Evolutionary conservation across 1,140 invertebrate species (phyloP).

Genomic region (Drosophila guanche): DNA sequence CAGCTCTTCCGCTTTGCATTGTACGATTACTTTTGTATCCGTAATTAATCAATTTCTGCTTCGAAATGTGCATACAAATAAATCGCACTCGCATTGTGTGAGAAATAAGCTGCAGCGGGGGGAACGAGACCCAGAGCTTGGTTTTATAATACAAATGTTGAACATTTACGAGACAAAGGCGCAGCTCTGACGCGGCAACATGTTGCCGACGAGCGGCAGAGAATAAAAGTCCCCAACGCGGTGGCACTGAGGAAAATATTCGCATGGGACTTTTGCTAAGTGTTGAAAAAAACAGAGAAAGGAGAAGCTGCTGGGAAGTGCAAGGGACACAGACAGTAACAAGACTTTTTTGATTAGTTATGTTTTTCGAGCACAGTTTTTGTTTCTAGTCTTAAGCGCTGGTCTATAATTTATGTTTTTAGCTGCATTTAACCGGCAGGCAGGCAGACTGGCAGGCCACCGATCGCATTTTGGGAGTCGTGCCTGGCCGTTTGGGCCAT

Average conservation of each 20-base stretch:
- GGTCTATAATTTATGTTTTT: conserved; percentile 79
- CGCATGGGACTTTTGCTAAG: conserved; percentile 65
- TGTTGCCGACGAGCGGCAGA: conserved; percentile 38
- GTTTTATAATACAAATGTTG: conserved; percentile 76
- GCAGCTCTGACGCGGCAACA: conserved; percentile 69
- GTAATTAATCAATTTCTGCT: conserved; percentile 75
- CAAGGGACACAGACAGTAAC: not conserved
- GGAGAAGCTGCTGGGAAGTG: conserved; percentile 15
- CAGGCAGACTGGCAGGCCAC: conserved; percentile 23
- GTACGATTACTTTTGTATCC: no score
- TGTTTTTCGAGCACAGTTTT: conserved; percentile 5
- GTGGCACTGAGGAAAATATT: conserved; percentile 31
- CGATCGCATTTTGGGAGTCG: conserved; percentile 66
- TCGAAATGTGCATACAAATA: conserved; percentile 68
- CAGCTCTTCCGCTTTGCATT: conserved; percentile 62
- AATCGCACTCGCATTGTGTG: conserved; percentile 68
- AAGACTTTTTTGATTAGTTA: not conserved
- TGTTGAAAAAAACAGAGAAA: conserved; percentile 48
- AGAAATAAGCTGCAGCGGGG: conserved; percentile 37
- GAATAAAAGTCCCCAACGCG: conserved; percentile 27
- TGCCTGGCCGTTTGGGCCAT: conserved; percentile 52
- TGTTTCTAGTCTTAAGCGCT: conserved; percentile 55
- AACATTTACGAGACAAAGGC: conserved; percentile 78
- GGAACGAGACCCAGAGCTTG: conserved; percentile 6
- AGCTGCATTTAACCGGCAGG: conserved; percentile 68